These are phyloP conservation scores for Aleiodes testaceus DNA, from an alignment of 2,888 invertebrate species.

Conservation along the genomic window DNA sequence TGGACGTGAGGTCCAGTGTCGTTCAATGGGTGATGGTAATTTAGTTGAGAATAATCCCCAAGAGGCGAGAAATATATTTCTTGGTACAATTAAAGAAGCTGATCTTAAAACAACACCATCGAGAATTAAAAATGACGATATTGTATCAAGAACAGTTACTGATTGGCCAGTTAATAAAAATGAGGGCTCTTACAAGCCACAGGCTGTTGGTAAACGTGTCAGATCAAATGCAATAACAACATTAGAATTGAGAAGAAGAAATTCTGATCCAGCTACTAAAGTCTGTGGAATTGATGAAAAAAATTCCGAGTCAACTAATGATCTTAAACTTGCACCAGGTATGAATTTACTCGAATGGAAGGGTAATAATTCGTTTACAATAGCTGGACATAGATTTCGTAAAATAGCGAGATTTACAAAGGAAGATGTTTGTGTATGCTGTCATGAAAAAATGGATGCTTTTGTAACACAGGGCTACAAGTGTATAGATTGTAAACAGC, in stretches of 20 bases:
- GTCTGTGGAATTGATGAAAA: conserved; percentile 73
- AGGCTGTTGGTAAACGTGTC: conserved; percentile 68
- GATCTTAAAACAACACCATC: conserved; percentile 62
- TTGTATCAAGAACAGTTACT: conserved; percentile 62
- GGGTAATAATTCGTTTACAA: conserved; percentile 78
- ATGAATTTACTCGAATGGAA: conserved; percentile 78
- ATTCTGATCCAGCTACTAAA: conserved; percentile 83
- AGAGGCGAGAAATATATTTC: conserved; percentile 65
- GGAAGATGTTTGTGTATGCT: conserved; percentile 87
- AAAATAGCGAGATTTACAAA: conserved; percentile 86
- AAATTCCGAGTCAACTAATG: conserved; percentile 73
- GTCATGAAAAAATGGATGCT: conserved; percentile 86
- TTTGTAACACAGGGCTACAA: conserved; percentile 86
- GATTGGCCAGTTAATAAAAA: conserved; percentile 70
- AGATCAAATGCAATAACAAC: conserved; percentile 70
- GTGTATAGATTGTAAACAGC: conserved; percentile 87
- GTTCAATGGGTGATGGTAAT: conserved; percentile 72
- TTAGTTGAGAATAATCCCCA: conserved; percentile 58
- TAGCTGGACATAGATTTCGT: conserved; percentile 85
- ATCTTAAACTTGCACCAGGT: conserved; percentile 74
- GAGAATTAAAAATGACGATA: conserved; percentile 63
- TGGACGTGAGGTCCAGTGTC: conserved; percentile 68
- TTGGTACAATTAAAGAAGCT: conserved; percentile 69
- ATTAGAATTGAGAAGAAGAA: conserved; percentile 79
- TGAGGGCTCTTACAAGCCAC: conserved; percentile 59